These are phyloP conservation scores for Pteruthius melanotis DNA, from an alignment of 2,113 vertebrate species.

Conservation along the genomic window DNA sequence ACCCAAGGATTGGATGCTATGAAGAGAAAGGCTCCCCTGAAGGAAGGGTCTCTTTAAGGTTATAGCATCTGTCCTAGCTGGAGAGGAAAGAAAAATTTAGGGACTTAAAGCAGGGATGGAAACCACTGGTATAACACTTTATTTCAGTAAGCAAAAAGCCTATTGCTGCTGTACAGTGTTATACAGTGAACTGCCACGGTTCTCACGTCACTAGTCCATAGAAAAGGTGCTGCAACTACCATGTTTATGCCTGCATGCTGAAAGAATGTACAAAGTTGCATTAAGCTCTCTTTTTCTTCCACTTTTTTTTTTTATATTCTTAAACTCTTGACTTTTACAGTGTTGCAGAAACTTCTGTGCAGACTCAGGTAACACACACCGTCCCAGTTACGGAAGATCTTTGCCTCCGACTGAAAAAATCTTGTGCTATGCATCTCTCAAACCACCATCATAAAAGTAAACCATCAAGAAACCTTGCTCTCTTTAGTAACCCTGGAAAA, in stretches of 20 bases:
- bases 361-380: not conserved
- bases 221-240: slow-evolving; percentile 34
- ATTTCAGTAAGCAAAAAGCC: slow-evolving; percentile 53
- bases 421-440: not conserved
- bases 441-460: not conserved
- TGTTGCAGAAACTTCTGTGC: not conserved
- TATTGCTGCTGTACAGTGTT: slow-evolving; percentile 29
- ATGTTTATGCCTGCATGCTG: slow-evolving; percentile 1
- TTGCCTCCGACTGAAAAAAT: not conserved
- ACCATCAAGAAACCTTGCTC: not conserved
- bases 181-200: slow-evolving; percentile 6
- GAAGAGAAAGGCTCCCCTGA: not conserved
- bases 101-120: slow-evolving; percentile 43
- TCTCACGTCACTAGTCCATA: slow-evolving; percentile 34
- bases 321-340: not conserved
- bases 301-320: not conserved
- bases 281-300: not conserved
- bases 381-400: not conserved
- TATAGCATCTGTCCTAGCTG: not conserved
- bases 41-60: not conserved
- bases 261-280: slow-evolving; percentile 33
- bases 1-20: not conserved
- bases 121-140: slow-evolving; percentile 40
- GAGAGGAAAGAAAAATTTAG: slow-evolving; percentile 18
- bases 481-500: not conserved